phyloP scores from a whole-genome alignment of 1,140 invertebrate species.

The Diuraphis noxia region DNA sequence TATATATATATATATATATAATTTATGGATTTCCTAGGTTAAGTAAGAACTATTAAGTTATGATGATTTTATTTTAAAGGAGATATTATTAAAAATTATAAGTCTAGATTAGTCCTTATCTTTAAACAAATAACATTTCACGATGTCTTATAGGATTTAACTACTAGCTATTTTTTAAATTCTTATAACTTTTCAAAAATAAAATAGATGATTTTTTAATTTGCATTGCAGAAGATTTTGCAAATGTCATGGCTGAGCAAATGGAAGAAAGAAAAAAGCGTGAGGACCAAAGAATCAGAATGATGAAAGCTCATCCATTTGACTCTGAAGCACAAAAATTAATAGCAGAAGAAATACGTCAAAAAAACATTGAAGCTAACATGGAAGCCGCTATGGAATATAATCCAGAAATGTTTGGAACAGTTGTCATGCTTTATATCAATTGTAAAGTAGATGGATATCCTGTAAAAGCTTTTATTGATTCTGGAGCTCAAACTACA shows the following conservation, averaged over 20 bases:
- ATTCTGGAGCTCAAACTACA: slow-evolving; percentile 92
- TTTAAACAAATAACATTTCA: background rate
- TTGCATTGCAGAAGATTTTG: slow-evolving; percentile 73
- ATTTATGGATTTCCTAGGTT: no score
- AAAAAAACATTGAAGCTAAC: slow-evolving; percentile 96
- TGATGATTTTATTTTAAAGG: background rate
- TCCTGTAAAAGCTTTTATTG: slow-evolving; percentile 96
- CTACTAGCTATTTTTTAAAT: background rate
- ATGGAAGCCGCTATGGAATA: slow-evolving; percentile 99
- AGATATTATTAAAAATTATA: background rate
- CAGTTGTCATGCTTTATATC: slow-evolving; percentile 96
- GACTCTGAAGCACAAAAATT: slow-evolving; percentile 90
- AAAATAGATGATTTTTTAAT: background rate
- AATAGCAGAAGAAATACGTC: slow-evolving; percentile 93
- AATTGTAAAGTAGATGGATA: slow-evolving; percentile 94
- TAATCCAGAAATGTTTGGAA: slow-evolving; percentile 96
- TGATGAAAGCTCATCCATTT: slow-evolving; percentile 93
- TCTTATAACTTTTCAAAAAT: background rate
- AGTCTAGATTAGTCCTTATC: background rate
- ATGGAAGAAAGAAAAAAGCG: slow-evolving; percentile 75
- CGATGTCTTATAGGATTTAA: background rate
- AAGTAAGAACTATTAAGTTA: background rate
- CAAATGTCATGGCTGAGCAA: slow-evolving; percentile 79
- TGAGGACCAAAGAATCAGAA: slow-evolving; percentile 79
- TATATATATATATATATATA: no score